Evolutionary conservation across 1,140 invertebrate genomes (phyloP), one percentile per base, ranked within the genome.

Genomic region (Caenorhabditis tropicalis): DNA sequence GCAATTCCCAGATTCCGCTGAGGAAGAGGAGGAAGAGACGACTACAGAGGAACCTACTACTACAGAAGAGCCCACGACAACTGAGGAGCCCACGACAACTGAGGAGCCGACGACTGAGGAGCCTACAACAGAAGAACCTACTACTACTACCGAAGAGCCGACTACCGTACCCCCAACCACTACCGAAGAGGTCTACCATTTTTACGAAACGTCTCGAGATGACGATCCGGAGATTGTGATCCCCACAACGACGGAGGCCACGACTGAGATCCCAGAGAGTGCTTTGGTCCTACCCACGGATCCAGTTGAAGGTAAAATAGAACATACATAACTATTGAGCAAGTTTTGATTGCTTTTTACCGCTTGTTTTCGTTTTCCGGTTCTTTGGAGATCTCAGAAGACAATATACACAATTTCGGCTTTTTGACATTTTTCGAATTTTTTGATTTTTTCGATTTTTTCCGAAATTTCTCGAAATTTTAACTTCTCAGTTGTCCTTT

Each of bases 141-240:
- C 33, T 4, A 56, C 70, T 1, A 33, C 86, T 21, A 82, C 85
- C 4, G 65, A 39, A 33, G 39, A 43, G 5, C 49, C 80, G 36
- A 36, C 49, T 15, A 58, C 48, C 15, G 79, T 58, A n/a, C 49
- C 49, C 1, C 27, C 31, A n/a, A 82, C 60, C 3, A 82, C 58
- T 27, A 82, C 82, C 1, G 82, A 82, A 58, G 82, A 65, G 27
- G 51, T 29, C 10, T 58, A 70, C 4, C 19, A 82, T 27, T 39
- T 82, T 9, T 82, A 82, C 33, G 39, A 70, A 19, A 82, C 43
- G 5, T 39, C 39, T 0, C 70, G 43, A 46, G 82, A 82, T 74
- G 24, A 31, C 7, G 82, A 70, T 43, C 65, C 65, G 43, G 65
- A 74, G 33, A 74, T 74, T 24, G 10, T 43, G 7, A 39, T 56